phyloP scores from a whole-genome alignment of 1,140 invertebrate genomes.

The Rhynchophorus ferrugineus region DNA sequence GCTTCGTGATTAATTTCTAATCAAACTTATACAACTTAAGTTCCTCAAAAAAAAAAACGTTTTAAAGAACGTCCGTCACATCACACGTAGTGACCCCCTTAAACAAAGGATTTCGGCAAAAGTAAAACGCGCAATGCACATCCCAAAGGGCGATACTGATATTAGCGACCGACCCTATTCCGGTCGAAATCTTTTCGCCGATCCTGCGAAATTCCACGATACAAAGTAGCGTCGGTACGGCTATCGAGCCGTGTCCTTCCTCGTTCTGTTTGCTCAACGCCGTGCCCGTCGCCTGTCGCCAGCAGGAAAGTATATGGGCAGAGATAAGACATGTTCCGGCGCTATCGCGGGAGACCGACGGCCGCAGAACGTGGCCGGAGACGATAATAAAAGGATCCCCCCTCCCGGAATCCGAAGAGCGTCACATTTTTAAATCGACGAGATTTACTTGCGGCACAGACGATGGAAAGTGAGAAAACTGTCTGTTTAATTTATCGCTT shows the following conservation, averaged over 20 bases:
- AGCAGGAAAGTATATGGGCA: conserved; percentile 21
- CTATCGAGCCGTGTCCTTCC: conserved; percentile 2
- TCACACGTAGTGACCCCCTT: too few species aligned
- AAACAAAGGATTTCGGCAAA: neutral
- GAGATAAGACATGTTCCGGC: conserved; percentile 30
- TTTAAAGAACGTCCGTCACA: too few species aligned
- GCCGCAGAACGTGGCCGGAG: conserved; percentile 9
- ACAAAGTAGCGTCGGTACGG: neutral
- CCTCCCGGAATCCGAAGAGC: conserved; percentile 2
- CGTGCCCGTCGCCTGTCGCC: conserved; percentile 13
- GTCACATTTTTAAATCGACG: conserved; percentile 13
- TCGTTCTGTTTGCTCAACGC: conserved; percentile 20
- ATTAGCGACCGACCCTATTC: neutral
- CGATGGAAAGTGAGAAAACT: neutral
- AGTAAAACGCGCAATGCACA: neutral
- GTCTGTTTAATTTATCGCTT: neutral
- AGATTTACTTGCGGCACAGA: conserved; percentile 1
- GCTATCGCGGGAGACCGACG: conserved; percentile 19
- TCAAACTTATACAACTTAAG: too few species aligned
- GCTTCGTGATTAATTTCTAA: too few species aligned
- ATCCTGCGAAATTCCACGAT: neutral
- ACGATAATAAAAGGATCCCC: conserved; percentile 16
- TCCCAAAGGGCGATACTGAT: neutral
- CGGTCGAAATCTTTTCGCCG: neutral
- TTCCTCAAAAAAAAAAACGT: too few species aligned